These are phyloP conservation scores for Syngnathus acus DNA, from an alignment of 2,797 vertebrate species.

Conservation along the genomic window DNA sequence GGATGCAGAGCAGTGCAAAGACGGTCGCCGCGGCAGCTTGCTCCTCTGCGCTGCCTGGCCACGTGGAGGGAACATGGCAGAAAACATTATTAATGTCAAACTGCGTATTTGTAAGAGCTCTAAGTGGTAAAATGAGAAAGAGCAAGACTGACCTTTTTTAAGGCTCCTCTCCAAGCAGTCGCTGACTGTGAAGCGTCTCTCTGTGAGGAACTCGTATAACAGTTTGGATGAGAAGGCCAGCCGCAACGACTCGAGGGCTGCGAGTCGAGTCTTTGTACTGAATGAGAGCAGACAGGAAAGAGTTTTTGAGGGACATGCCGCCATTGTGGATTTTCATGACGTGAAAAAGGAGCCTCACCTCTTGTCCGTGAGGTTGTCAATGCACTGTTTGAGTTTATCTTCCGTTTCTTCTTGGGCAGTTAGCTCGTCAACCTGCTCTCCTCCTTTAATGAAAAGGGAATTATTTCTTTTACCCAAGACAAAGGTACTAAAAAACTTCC, in stretches of 20 bases:
- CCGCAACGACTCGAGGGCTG: constrained; percentile 78
- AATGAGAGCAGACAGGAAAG: neutral
- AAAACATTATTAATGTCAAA: too few species aligned
- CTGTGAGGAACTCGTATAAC: constrained; percentile 79
- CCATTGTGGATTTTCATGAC: neutral
- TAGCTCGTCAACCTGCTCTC: constrained; percentile 76
- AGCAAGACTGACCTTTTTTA: constrained; percentile 59
- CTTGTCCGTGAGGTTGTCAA: constrained; percentile 86
- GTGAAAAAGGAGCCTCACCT: constrained; percentile 50
- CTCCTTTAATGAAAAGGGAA: constrained; percentile 52
- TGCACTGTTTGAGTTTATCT: constrained; percentile 86
- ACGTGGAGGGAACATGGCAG: neutral
- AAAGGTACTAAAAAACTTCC: too few species aligned
- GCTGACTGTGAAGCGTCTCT: constrained; percentile 77
- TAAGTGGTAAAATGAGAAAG: neutral
- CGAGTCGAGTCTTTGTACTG: constrained; percentile 74
- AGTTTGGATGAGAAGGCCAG: constrained; percentile 78
- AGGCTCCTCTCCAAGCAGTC: constrained; percentile 86
- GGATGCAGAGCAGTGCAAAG: constrained; percentile 83
- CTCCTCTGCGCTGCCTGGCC: constrained; percentile 83
- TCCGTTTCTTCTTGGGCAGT: constrained; percentile 83
- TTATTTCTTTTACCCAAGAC: neutral
- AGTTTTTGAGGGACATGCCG: neutral
- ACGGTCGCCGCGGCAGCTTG: constrained; percentile 81
- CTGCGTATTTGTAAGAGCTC: neutral